Evolutionary conservation across 2,113 vertebrate species (phyloP).

Genomic region (Microcebus lehilahytsara): DNA sequence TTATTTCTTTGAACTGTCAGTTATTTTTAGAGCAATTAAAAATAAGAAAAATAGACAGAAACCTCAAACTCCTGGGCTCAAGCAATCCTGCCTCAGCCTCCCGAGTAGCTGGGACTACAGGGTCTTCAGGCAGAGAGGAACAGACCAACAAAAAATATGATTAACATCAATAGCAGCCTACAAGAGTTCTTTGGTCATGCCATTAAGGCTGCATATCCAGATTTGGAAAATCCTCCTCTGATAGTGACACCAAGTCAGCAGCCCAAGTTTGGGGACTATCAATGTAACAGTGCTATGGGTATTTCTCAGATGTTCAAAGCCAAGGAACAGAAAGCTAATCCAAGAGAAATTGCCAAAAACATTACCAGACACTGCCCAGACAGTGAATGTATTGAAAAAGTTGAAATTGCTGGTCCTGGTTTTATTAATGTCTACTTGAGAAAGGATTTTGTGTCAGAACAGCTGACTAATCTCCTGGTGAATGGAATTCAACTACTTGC

Average conservation of each 20-base stretch:
- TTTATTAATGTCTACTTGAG: constrained; percentile 97
- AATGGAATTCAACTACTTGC: constrained; percentile 93
- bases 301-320: constrained; percentile 95
- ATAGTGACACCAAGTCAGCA: constrained; percentile 94
- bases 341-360: constrained; percentile 93
- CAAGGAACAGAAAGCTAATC: constrained; percentile 91
- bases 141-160: constrained; percentile 87
- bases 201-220: constrained; percentile 90
- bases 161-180: constrained; percentile 92
- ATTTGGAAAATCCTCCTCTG: constrained; percentile 91
- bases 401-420: constrained; percentile 96
- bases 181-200: constrained; percentile 92
- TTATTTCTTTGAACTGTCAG: constrained; percentile 30
- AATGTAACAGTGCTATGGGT: constrained; percentile 98
- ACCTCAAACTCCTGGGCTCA: too few relatives aligned
- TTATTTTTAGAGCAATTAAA: constrained; percentile 58
- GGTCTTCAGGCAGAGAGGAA: constrained; percentile 88
- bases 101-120: too few relatives aligned
- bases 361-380: constrained; percentile 91
- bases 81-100: too few relatives aligned
- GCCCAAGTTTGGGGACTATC: constrained; percentile 97
- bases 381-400: constrained; percentile 91
- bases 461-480: constrained; percentile 91
- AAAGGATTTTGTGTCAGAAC: constrained; percentile 91
- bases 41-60: neutral